These are phyloP conservation scores for Montifringilla adamsi DNA, from an alignment of 2,113 vertebrate genomes.

Conservation along the genomic window DNA sequence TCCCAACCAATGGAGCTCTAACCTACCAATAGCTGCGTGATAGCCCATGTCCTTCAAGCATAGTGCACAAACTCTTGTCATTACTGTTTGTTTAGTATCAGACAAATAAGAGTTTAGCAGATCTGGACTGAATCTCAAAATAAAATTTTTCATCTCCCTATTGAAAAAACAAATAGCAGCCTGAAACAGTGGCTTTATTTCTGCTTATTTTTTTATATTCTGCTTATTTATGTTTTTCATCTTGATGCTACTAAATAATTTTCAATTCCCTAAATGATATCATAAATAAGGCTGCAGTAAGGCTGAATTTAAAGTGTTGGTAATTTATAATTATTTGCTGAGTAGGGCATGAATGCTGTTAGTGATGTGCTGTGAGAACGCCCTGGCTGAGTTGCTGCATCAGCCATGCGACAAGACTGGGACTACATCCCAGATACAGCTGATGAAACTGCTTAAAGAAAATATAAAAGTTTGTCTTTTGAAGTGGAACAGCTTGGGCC, in stretches of 20 bases:
- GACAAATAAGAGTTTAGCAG: neutral
- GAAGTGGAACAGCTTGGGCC: neutral
- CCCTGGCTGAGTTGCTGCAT: neutral
- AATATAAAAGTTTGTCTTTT: neutral
- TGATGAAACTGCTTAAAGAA: neutral
- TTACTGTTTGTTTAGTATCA: neutral
- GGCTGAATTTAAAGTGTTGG: neutral
- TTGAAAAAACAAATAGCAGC: neutral
- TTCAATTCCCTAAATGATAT: neutral
- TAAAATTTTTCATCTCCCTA: neutral
- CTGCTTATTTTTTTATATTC: neutral
- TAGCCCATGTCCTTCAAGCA: neutral
- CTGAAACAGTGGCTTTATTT: neutral
- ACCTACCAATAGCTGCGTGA: neutral
- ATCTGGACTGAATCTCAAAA: neutral
- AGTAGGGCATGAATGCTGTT: neutral
- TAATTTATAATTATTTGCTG: neutral
- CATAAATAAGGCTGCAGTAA: neutral
- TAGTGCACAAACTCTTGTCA: neutral
- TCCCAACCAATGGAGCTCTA: neutral
- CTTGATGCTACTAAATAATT: neutral
- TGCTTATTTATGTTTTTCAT: neutral
- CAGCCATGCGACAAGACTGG: rapidly evolving
- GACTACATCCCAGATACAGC: neutral
- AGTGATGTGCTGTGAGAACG: neutral